These are phyloP conservation scores for Rhinopomastus cyanomelas DNA, from an alignment of 2,113 vertebrate genomes.

Conservation along the genomic window DNA sequence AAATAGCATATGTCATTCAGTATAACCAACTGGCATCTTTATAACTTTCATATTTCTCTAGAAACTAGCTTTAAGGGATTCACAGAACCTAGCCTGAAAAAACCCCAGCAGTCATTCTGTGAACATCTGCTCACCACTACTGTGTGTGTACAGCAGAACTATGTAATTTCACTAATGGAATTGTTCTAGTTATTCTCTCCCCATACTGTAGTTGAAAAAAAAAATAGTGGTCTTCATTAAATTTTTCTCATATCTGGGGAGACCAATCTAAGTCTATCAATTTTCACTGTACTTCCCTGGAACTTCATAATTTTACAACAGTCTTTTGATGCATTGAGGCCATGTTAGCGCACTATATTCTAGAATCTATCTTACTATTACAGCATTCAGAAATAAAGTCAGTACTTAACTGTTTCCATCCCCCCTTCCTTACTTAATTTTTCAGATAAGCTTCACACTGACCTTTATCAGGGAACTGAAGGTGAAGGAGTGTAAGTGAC, in stretches of 20 bases:
- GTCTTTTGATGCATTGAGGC: neutral
- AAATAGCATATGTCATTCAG: neutral
- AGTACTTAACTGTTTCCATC: neutral
- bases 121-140: neutral
- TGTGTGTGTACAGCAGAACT: neutral
- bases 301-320: neutral
- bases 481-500: too few relatives aligned
- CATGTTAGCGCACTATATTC: neutral
- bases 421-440: neutral
- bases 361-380: neutral
- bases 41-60: neutral
- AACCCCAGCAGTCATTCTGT: neutral
- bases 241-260: neutral
- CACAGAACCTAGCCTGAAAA: neutral
- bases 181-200: neutral
- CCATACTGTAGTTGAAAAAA: accelerated
- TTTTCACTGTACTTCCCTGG: neutral
- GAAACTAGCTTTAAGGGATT: neutral
- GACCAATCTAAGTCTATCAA: neutral
- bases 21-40: neutral
- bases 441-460: neutral
- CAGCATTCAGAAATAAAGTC: neutral
- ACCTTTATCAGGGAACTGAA: neutral
- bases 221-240: neutral
- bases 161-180: neutral